A percentile compares a stretch with the other conserved stretches of the same genome.
These are phyloP conservation scores for Onchidella celtica DNA, from an alignment of 2,888 invertebrate genomes.

Conservation along the genomic window DNA sequence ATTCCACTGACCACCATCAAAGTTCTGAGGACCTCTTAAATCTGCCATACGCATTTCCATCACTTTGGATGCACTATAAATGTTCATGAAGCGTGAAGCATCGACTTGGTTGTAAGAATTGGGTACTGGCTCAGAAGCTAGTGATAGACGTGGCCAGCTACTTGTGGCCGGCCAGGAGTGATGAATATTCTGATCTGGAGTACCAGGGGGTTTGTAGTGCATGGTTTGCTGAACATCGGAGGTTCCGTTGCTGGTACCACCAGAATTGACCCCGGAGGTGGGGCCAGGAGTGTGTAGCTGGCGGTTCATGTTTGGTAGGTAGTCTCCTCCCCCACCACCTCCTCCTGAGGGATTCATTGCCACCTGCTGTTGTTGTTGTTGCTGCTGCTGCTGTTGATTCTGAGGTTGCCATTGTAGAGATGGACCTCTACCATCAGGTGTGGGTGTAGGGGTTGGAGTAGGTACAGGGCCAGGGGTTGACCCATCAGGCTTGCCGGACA, in stretches of 20 bases:
- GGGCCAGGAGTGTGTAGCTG: constrained; percentile 45
- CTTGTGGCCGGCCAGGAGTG: constrained; percentile 51
- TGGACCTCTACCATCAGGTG: constrained; percentile 43
- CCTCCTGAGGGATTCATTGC: constrained; percentile 36
- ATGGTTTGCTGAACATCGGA: constrained; percentile 51
- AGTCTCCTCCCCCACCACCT: constrained; percentile 32
- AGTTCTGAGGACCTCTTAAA: constrained; percentile 31
- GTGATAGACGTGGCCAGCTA: constrained; percentile 52
- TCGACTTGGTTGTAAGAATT: constrained; percentile 52
- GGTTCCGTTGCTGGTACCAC: constrained; percentile 37
- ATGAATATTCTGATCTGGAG: constrained; percentile 49
- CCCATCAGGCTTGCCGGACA: constrained; percentile 33
- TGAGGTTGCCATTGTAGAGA: constrained; percentile 47
- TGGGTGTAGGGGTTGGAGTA: constrained; percentile 41
- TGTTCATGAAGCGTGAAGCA: constrained; percentile 52
- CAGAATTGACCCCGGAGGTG: constrained; percentile 9
- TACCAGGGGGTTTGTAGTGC: constrained; percentile 53
- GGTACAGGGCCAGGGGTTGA: constrained; percentile 45
- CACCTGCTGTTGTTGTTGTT: constrained; percentile 36
- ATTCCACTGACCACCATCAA: constrained; percentile 41
- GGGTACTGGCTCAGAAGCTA: constrained; percentile 14
- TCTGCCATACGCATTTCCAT: constrained; percentile 57
- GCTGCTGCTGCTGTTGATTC: constrained; percentile 43
- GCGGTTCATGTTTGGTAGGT: constrained; percentile 47
- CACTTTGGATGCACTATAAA: constrained; percentile 55